phyloP scores from a whole-genome alignment of 2,797 vertebrate genomes.

The Lagorchestes hirsutus region DNA sequence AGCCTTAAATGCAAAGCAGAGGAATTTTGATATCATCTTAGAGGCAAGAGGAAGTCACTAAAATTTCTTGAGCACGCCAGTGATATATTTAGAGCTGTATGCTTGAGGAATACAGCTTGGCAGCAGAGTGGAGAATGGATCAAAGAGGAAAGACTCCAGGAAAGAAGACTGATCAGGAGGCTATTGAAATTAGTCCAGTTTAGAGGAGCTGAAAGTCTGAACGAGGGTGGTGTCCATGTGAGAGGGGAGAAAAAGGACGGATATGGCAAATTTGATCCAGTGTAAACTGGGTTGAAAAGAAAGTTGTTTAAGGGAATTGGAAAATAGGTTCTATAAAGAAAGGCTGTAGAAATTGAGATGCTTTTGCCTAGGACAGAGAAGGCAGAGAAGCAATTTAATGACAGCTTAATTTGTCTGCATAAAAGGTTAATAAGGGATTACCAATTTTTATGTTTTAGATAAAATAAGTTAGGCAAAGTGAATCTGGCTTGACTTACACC shows the following conservation, averaged over 20 bases:
- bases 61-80: not conserved
- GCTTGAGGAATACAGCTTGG: not conserved
- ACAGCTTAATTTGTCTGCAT: conserved; percentile 5
- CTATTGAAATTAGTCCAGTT: not conserved
- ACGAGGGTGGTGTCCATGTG: not conserved
- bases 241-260: not conserved
- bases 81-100: not conserved
- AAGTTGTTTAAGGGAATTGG: conserved; percentile 15
- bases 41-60: not conserved
- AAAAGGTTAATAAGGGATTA: conserved; percentile 11
- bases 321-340: conserved; percentile 25
- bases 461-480: conserved; percentile 17
- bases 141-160: not conserved
- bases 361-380: not conserved
- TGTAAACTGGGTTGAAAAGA: conserved; percentile 22
- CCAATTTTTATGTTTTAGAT: conserved; percentile 29
- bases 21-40: not conserved
- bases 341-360: not conserved
- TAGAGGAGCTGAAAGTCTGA: not conserved
- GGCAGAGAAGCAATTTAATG: not conserved
- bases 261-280: not conserved
- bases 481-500: not conserved
- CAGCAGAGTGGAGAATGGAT: not conserved
- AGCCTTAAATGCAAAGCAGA: not conserved
- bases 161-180: not conserved